Evolutionary conservation across 2,888 invertebrate species (phyloP).

Genomic region (Drosophila limbata): DNA sequence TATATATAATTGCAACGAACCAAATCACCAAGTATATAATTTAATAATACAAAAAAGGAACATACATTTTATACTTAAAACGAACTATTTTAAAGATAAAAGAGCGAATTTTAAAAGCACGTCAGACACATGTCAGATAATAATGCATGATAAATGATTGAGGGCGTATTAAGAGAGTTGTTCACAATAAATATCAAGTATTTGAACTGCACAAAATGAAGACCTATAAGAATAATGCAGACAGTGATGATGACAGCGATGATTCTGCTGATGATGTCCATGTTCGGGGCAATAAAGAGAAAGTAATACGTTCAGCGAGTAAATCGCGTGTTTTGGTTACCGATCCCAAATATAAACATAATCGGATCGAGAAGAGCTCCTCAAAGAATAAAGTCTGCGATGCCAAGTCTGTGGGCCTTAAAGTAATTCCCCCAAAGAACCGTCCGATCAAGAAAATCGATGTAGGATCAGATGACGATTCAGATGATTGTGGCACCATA

Average conservation of each 20-base stretch:
- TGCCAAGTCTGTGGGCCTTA: conserved; percentile 27
- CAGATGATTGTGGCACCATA: conserved; percentile 13
- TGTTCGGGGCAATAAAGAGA: conserved; percentile 21
- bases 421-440: conserved; percentile 50
- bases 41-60: conserved; percentile 13
- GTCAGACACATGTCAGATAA: conserved; percentile 6
- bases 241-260: conserved; percentile 26
- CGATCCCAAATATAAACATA: conserved; percentile 83
- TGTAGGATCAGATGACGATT: conserved; percentile 54
- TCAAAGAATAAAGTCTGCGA: conserved; percentile 80
- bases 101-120: neutral
- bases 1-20: conserved; percentile 18
- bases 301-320: conserved; percentile 38
- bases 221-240: conserved; percentile 13
- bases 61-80: conserved; percentile 2
- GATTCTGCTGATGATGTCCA: conserved; percentile 13
- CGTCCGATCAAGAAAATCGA: conserved; percentile 75
- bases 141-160: conserved; percentile 9
- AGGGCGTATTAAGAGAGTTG: neutral
- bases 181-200: conserved; percentile 13
- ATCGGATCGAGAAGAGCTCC: conserved; percentile 74
- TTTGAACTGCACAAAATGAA: conserved; percentile 23
- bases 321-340: conserved; percentile 82
- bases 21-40: conserved; percentile 2
- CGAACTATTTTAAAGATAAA: conserved; percentile 9